A percentile compares a stretch with the other conserved stretches of the same genome.
Evolutionary conservation across 2,797 vertebrate species (phyloP).

Genomic region (Poeciliopsis turneri): DNA sequence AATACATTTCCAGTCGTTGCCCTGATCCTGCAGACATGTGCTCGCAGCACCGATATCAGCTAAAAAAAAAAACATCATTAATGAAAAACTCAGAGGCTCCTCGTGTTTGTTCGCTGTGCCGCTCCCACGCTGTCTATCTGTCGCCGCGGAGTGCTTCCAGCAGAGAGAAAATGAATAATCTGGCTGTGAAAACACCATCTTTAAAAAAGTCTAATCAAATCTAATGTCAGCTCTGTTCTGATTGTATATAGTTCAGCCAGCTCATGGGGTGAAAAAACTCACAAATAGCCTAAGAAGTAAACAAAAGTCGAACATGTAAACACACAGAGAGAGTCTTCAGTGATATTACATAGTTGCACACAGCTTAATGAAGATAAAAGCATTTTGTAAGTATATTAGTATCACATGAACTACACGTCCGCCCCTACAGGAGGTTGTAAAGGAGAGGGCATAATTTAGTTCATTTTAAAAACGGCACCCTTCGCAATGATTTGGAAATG

Average conservation of each 20-base stretch:
- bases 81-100: neutral
- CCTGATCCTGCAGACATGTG: neutral
- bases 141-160: neutral
- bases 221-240: conserved; percentile 1
- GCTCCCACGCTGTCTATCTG: conserved; percentile 5
- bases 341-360: neutral
- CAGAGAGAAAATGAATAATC: conserved; percentile 3
- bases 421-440: neutral
- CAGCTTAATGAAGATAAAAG: neutral
- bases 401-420: neutral
- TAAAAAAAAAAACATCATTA: neutral
- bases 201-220: conserved; percentile 11
- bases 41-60: neutral
- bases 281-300: conserved; percentile 20
- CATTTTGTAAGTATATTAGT: neutral
- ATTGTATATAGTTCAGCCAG: conserved; percentile 2
- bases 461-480: neutral
- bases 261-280: neutral
- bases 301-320: conserved; percentile 3
- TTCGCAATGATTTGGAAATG: neutral
- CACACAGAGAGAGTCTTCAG: neutral
- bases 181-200: conserved; percentile 3
- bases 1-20: neutral
- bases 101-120: neutral
- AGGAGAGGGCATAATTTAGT: neutral